phyloP scores from a whole-genome alignment of 2,888 invertebrate genomes.

The Chaitophorus viminalis region DNA sequence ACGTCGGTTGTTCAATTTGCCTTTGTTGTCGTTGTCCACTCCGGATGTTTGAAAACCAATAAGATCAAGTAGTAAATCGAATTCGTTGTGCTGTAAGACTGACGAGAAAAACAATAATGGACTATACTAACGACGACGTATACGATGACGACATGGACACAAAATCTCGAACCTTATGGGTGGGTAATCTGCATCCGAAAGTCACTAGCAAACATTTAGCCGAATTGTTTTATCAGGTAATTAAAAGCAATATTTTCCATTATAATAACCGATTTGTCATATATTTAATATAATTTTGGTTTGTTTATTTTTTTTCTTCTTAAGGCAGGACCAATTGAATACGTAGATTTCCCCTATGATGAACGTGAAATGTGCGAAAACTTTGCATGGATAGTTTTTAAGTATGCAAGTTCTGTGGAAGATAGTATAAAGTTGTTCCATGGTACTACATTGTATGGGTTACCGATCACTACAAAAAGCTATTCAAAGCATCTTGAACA shows the following conservation, averaged over 20 bases:
- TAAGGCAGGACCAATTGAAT: conserved; percentile 49
- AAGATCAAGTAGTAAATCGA: no score
- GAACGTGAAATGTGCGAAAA: conserved; percentile 29
- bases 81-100: no score
- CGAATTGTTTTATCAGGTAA: conserved; percentile 56
- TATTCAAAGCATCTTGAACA: conserved; percentile 24
- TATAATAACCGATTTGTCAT: background rate
- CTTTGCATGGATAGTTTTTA: conserved; percentile 47
- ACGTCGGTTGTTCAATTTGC: no score
- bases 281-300: background rate
- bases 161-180: conserved; percentile 27
- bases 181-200: conserved; percentile 54
- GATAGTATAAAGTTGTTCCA: conserved; percentile 40
- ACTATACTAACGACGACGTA: background rate
- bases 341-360: conserved; percentile 19
- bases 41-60: no score
- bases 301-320: background rate
- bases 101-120: no score
- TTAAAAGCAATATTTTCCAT: background rate
- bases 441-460: conserved; percentile 38
- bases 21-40: no score
- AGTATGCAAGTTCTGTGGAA: conserved; percentile 47
- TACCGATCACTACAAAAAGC: conserved; percentile 29
- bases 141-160: background rate
- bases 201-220: conserved; percentile 9